Conservation (phyloP, 2,888 invertebrate genomes). For the Balanococcus diminutus region DNA sequence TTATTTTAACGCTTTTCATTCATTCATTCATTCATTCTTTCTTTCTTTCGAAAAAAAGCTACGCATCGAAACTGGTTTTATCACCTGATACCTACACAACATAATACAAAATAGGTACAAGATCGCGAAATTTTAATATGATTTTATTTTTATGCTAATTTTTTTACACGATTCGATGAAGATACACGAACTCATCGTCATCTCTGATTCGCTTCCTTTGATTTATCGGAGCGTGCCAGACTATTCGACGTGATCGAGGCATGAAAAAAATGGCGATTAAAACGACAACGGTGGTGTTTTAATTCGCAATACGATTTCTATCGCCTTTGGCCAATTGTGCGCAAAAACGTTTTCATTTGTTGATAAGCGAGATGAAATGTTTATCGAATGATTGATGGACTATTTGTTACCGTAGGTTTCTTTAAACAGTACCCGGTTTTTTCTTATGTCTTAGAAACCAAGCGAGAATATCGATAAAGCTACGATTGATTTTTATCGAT, state of each 20-base stretch:
- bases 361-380: conserved; percentile 18
- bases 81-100: neutral
- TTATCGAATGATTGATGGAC: neutral
- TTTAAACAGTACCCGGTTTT: neutral
- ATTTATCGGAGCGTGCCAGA: too few relatives aligned
- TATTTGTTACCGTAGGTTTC: conserved; percentile 21
- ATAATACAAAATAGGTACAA: neutral
- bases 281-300: neutral
- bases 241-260: too few relatives aligned
- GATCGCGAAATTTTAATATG: neutral
- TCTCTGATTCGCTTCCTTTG: too few relatives aligned
- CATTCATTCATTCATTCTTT: neutral
- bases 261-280: neutral
- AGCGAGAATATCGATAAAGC: neutral
- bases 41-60: neutral
- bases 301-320: neutral
- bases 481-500: neutral
- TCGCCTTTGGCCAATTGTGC: neutral
- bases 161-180: neutral
- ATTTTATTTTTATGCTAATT: neutral
- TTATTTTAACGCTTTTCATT: conserved; percentile 29
- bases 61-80: conserved; percentile 19
- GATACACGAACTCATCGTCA: neutral
- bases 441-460: neutral
- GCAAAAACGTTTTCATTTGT: neutral